Evolutionary conservation across 2,888 invertebrate genomes (phyloP), one percentile per base, ranked within the genome.

Genomic region (Autographa pulchrina): DNA sequence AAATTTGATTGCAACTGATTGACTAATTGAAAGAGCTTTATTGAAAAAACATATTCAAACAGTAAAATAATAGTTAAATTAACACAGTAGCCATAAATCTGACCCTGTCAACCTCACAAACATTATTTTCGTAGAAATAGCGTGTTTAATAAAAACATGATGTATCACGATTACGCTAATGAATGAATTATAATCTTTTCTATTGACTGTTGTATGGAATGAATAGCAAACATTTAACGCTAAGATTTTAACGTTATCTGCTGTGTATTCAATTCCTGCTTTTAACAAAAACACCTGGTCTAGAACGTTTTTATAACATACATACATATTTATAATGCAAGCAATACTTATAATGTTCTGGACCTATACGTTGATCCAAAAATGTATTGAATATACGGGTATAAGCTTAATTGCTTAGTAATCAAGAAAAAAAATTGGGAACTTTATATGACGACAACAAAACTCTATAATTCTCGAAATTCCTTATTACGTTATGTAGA

Each of bases 61-160:
- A 48, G n/a, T 48, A 48, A 48, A 48, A 54, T 20, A 54, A 20
- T 54, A 20, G 54, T 18, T 54, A 20, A 54, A 54, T 54, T 54
- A 54, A 20, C 54, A 20, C 20, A 20, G 54, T 20, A 54, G 54
- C 20, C 54, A 54, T 54, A 54, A 54, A 54, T 54, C 54, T 54
- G 20, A 54, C 54, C 54, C 20, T 9, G 54, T 54, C 54, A 54
- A 54, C 11, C 54, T 20, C 20, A 20, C 52, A 20, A 9, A 9
- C n/a, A 3, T 54, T 54, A 54, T 20, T 4, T 54, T 54, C 54
- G 54, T 54, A 54, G 20, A 54, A 54, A 54, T 20, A 54, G 20
- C 20, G 54, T 54, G 54, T 54, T 54, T 54, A 54, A 20, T 54
- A 20, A 54, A 54, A 20, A 54, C 18, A 54, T 20, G 20, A 54